Conservation (phyloP, 1,140 invertebrate genomes). For the Oncopeltus fasciatus region DNA sequence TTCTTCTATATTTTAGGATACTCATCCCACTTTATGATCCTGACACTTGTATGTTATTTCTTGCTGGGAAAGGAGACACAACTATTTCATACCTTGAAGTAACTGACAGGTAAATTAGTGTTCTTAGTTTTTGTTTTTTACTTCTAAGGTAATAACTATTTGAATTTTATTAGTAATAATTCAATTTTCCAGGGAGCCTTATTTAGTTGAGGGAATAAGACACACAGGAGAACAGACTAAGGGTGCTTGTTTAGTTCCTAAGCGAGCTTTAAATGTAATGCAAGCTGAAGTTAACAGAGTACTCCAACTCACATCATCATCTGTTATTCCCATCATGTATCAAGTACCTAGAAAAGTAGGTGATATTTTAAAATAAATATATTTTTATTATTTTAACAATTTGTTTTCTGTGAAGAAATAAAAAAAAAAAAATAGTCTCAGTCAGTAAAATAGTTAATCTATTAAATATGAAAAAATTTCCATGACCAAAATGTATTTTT, state of each 20-base stretch:
- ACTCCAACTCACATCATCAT: conserved; percentile 65
- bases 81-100: conserved; percentile 78
- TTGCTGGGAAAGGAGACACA: conserved; percentile 83
- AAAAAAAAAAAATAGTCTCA: no score
- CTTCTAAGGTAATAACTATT: no score
- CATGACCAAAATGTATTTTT: no score
- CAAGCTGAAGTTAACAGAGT: conserved; percentile 85
- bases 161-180: no score
- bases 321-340: conserved; percentile 82
- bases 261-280: conserved; percentile 84
- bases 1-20: conserved; percentile 36
- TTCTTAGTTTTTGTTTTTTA: not conserved
- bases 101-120: conserved; percentile 36
- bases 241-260: conserved; percentile 79
- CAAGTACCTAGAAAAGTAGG: conserved; percentile 79
- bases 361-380: not conserved
- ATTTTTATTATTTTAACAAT: no score
- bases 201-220: conserved; percentile 64
- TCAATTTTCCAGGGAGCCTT: conserved; percentile 49
- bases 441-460: no score
- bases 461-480: no score
- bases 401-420: no score
- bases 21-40: conserved; percentile 78
- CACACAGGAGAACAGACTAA: conserved; percentile 80
- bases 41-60: conserved; percentile 85